Conservation (phyloP, 1,140 invertebrate genomes). For the Brachionus paranguensis region DNA sequence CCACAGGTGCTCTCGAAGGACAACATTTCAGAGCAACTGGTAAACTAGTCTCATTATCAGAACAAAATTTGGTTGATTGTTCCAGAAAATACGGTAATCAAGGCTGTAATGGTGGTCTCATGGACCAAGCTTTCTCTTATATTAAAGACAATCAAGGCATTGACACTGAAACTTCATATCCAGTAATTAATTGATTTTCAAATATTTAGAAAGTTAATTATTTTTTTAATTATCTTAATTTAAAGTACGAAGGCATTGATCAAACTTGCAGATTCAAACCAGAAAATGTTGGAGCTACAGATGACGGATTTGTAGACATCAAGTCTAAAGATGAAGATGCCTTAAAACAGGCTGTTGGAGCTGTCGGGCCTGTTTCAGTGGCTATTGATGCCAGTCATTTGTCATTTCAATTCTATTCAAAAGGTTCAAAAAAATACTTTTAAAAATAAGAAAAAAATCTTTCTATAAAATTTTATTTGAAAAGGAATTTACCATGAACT, state of each 20-base stretch:
- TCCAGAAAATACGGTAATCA: slow-evolving; percentile 45
- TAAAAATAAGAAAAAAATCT: background rate
- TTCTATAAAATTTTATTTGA: background rate
- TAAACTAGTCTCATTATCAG: slow-evolving; percentile 45
- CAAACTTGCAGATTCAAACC: slow-evolving; percentile 17
- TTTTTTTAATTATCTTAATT: background rate
- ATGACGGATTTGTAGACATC: slow-evolving; percentile 33
- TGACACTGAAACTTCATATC: slow-evolving; percentile 33
- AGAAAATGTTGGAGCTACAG: slow-evolving; percentile 28
- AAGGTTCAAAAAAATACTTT: background rate
- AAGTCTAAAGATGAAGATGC: slow-evolving; percentile 43
- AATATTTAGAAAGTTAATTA: too few species aligned
- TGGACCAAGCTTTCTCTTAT: slow-evolving; percentile 52
- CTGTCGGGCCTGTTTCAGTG: slow-evolving; percentile 71
- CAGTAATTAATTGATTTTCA: background rate
- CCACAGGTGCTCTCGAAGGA: slow-evolving; percentile 47
- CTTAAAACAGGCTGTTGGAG: slow-evolving; percentile 62
- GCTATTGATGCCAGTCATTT: slow-evolving; percentile 67
- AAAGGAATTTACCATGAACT: slow-evolving; percentile 35
- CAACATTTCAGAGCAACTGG: slow-evolving; percentile 45
- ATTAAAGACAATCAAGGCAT: slow-evolving; percentile 42
- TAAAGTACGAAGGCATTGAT: slow-evolving; percentile 27
- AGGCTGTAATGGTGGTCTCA: slow-evolving; percentile 51
- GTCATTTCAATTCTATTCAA: slow-evolving; percentile 37
- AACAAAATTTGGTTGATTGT: slow-evolving; percentile 50